These are phyloP conservation scores for Conger conger DNA, from an alignment of 2,113 vertebrate species.

Conservation along the genomic window DNA sequence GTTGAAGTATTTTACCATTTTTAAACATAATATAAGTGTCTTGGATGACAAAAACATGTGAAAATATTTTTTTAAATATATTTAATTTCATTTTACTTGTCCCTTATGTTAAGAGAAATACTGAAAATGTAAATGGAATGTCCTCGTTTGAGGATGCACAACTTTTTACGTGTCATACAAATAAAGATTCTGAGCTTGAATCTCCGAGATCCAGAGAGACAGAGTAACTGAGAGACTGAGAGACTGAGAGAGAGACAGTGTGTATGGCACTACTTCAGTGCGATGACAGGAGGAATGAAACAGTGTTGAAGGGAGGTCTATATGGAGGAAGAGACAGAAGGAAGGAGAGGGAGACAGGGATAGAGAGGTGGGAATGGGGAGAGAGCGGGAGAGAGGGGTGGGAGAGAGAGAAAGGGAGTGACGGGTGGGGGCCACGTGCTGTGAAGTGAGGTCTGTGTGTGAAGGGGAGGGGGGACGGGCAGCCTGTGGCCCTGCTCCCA, in stretches of 20 bases:
- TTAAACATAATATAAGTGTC: no score
- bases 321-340: no score
- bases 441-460: background rate
- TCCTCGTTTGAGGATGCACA: no score
- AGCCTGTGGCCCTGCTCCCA: background rate
- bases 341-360: background rate
- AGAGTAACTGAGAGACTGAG: background rate
- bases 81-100: no score
- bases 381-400: background rate
- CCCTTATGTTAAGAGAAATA: no score
- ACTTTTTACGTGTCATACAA: background rate
- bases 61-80: no score
- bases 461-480: background rate
- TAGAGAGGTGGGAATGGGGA: background rate
- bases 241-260: background rate
- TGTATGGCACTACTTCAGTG: background rate
- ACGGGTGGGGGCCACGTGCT: no score
- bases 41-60: no score
- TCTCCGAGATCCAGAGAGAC: background rate
- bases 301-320: background rate
- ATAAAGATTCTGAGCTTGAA: background rate
- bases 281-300: background rate
- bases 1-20: no score
- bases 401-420: background rate
- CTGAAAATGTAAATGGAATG: no score